Evolutionary conservation across 1,140 invertebrate genomes (phyloP).

Genomic region (Teleogryllus occipitalis): DNA sequence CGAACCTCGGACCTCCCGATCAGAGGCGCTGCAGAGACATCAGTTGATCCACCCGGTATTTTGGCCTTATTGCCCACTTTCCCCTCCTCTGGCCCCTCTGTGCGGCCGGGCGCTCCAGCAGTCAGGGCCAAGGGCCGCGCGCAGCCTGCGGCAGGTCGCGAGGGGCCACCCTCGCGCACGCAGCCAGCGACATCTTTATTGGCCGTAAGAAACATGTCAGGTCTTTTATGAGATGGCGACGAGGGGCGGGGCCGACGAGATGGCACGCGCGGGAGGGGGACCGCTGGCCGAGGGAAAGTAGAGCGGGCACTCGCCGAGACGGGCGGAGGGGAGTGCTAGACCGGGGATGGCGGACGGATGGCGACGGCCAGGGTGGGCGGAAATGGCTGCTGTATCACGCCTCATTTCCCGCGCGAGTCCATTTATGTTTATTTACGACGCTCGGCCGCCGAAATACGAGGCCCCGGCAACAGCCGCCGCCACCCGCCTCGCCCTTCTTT

Average conservation of each 20-base stretch:
- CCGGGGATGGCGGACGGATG: no score
- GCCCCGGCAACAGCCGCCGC: background rate
- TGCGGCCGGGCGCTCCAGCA: no score
- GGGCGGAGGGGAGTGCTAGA: no score
- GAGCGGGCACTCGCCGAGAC: no score
- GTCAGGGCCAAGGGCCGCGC: no score
- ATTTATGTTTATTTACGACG: background rate
- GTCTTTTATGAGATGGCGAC: background rate
- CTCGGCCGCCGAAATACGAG: background rate
- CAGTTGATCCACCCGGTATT: no score
- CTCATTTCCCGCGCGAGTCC: background rate
- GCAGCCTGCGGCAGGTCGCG: no score
- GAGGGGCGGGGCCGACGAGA: background rate
- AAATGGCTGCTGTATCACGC: background rate
- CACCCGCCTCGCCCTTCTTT: background rate
- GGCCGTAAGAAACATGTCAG: constrained; percentile 3
- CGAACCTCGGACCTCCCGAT: no score
- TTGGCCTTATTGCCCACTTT: no score
- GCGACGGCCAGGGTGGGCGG: no score
- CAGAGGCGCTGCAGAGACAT: no score
- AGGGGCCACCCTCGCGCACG: background rate
- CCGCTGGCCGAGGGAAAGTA: background rate
- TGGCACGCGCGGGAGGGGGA: background rate
- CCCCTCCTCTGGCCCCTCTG: no score
- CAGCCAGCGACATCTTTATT: background rate